Evolutionary conservation across 2,888 invertebrate species (phyloP), one percentile per base, ranked within the genome.

Genomic region (Heterodera filipjevi): DNA sequence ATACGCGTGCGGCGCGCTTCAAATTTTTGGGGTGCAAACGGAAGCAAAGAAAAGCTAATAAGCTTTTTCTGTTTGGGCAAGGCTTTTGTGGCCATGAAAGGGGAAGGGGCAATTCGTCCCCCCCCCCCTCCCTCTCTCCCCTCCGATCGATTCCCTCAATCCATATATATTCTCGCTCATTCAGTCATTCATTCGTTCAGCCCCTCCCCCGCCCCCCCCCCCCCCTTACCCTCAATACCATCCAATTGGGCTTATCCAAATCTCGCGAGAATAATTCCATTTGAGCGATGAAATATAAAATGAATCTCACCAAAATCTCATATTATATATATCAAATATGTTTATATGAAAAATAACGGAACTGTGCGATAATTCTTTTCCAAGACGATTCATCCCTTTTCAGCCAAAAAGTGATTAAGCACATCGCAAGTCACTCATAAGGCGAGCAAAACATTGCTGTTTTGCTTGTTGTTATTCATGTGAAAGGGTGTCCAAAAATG

Each of bases 1-100:
- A 27, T n/a, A 27, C n/a, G 59, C 59, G 59, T 59, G 59, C 59
- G 59, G 22, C 59, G 59, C 59, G 59, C 59, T n/a, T 59, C 27
- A n/a, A 59, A 59, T n/a, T 59, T 59, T 59, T 59, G 59, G 59
- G 59, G 59, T 59, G 59, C 59, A 59, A 59, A 27, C 59, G 59
- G 59, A 59, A 59, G 59, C 59, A 27, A 27, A 27, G 59, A 27
- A 59, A 59, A 59, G 59, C 59, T 59, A 59, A 59, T 59, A 59
- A 59, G 59, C 59, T 59, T 59, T 27, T 59, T 59, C 59, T 59
- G 59, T 59, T 59, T 59, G 59, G 59, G 59, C 59, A 59, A 27
- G n/a, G 59, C 59, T 59, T 59, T 59, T 59, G 59, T 59, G 59
- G 59, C 59, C 59, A 59, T 59, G 59, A 59, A 59, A 59, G 59